phyloP scores from a whole-genome alignment of 1,140 invertebrate genomes.

The Drosophila baimaii region DNA sequence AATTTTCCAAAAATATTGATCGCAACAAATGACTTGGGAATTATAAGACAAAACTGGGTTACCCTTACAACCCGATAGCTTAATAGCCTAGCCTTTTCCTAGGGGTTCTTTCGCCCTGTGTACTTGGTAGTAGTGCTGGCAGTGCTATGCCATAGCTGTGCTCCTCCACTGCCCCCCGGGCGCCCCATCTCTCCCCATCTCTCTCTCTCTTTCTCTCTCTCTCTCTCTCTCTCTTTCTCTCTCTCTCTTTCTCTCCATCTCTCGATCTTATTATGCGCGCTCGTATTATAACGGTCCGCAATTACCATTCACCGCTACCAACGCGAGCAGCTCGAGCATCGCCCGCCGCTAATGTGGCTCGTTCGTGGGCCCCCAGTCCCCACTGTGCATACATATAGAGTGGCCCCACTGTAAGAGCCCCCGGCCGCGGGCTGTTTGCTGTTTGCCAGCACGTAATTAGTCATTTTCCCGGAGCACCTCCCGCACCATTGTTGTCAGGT shows the following conservation, averaged over 20 bases:
- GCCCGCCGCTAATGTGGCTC: constrained; percentile 67
- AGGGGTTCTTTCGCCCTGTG: constrained; percentile 1
- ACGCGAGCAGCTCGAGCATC: constrained; percentile 49
- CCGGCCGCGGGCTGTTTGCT: constrained; percentile 14
- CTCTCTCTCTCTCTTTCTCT: neutral
- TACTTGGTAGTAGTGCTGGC: neutral
- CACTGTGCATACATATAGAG: neutral
- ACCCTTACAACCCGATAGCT: no score
- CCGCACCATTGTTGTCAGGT: constrained; percentile 48
- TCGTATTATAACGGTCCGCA: constrained; percentile 78
- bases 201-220: neutral
- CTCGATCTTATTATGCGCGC: constrained; percentile 75
- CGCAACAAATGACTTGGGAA: neutral
- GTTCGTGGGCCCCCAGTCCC: constrained; percentile 23
- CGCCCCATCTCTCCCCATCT: neutral
- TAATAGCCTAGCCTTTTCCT: no score
- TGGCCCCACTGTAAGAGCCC: neutral
- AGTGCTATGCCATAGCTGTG: constrained; percentile 1
- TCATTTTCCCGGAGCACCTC: constrained; percentile 70
- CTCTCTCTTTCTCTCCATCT: constrained; percentile 4
- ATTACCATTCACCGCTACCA: constrained; percentile 81
- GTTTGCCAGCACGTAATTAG: constrained; percentile 63
- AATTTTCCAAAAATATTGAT: neutral
- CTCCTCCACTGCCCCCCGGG: no score
- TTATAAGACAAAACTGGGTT: neutral